A percentile compares a stretch with the other conserved stretches of the same genome.
Conservation (phyloP, 2,888 invertebrate species). For the Ptilodon capucinus region DNA sequence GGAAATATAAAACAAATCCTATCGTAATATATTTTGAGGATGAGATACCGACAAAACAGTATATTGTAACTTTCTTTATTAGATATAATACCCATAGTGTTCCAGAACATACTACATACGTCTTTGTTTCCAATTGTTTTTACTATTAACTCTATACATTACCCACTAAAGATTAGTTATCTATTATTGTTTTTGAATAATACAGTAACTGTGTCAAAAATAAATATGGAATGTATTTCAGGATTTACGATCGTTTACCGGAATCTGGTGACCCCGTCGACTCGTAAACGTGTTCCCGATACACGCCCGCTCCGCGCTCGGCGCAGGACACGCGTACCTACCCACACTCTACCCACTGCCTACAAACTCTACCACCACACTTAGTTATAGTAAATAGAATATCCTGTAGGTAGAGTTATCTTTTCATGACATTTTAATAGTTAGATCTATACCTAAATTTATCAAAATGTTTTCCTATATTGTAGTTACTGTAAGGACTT, state of each 20-base stretch:
- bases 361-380: constrained; percentile 5
- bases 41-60: not conserved
- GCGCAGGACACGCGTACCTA: constrained; percentile 13
- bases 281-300: constrained; percentile 73
- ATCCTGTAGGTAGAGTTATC: too few relatives aligned
- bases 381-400: too few relatives aligned
- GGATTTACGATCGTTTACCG: constrained; percentile 72
- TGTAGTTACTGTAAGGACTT: too few relatives aligned
- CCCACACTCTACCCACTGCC: not conserved
- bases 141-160: too few relatives aligned
- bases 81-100: not conserved
- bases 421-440: too few relatives aligned
- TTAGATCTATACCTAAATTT: too few relatives aligned
- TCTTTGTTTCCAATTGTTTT: too few relatives aligned
- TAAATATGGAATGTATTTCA: constrained; percentile 58
- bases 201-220: constrained; percentile 61
- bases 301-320: constrained; percentile 37
- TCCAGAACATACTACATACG: too few relatives aligned
- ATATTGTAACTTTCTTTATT: not conserved
- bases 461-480: too few relatives aligned
- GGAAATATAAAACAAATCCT: too few relatives aligned
- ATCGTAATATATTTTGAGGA: too few relatives aligned
- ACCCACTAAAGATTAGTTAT: too few relatives aligned
- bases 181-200: constrained; percentile 9
- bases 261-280: constrained; percentile 75